phyloP scores from a whole-genome alignment of 2,888 invertebrate species.

The Cataglyphis cursor region DNA sequence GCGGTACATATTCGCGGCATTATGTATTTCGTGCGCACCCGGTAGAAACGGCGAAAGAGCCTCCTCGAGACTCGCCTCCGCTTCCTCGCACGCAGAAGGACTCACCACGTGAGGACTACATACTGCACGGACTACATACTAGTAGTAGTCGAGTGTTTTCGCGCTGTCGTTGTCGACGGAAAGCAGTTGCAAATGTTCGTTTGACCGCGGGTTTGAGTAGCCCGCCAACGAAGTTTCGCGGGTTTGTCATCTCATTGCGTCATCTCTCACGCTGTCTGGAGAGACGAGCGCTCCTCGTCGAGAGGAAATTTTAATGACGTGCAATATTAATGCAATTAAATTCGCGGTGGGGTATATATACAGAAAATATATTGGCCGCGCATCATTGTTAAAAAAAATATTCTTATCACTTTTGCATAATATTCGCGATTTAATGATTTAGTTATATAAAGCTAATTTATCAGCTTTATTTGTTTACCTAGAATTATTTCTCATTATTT shows the following conservation, averaged over 20 bases:
- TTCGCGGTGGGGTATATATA: not conserved
- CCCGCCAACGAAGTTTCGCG: not conserved
- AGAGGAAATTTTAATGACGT: constrained; percentile 8
- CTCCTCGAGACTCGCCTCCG: constrained; percentile 37
- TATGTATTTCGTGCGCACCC: constrained; percentile 31
- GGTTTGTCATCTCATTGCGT: not conserved
- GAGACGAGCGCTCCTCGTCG: constrained; percentile 13
- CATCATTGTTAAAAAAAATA: not conserved
- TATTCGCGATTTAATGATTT: not conserved
- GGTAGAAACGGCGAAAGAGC: constrained; percentile 28
- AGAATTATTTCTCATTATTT: not conserved
- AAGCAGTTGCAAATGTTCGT: constrained; percentile 39
- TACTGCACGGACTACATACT: not conserved
- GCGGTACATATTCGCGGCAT: not conserved
- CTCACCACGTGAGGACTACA: constrained; percentile 19
- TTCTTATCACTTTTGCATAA: not conserved
- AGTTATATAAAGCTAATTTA: not conserved
- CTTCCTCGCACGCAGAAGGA: constrained; percentile 7
- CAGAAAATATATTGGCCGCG: no score
- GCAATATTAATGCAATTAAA: not conserved
- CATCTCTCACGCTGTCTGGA: not conserved
- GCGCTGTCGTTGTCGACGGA: constrained; percentile 10
- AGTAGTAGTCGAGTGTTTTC: constrained; percentile 34
- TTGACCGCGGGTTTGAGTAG: constrained; percentile 19
- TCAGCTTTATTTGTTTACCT: not conserved